A percentile compares a stretch with the other conserved stretches of the same genome.
phyloP scores from a whole-genome alignment of 2,888 invertebrate genomes.

The Eupsilia transversa region DNA sequence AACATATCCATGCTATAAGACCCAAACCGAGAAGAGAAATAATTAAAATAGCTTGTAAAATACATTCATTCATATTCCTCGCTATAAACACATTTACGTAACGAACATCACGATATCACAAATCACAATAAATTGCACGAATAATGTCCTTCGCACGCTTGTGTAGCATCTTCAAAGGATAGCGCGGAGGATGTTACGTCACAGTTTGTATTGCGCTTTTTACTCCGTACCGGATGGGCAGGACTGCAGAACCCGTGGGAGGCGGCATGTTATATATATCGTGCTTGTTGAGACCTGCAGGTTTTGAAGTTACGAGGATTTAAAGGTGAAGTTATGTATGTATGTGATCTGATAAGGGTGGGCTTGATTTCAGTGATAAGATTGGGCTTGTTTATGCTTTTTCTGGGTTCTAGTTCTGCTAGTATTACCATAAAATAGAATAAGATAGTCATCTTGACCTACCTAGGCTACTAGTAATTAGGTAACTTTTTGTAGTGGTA shows the following conservation, averaged over 20 bases:
- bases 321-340: neutral
- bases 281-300: neutral
- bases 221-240: slow-evolving; percentile 56
- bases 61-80: neutral
- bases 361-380: neutral
- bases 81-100: slow-evolving; percentile 16
- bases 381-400: neutral
- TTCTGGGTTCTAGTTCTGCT: neutral
- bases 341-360: slow-evolving; percentile 18
- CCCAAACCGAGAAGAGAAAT: neutral
- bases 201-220: slow-evolving; percentile 58
- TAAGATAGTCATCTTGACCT: neutral
- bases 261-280: slow-evolving; percentile 38
- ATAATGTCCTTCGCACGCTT: slow-evolving; percentile 38
- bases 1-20: too few relatives aligned
- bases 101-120: slow-evolving; percentile 18
- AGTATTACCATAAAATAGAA: neutral
- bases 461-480: neutral
- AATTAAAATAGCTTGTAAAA: neutral
- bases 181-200: slow-evolving; percentile 60
- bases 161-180: slow-evolving; percentile 44
- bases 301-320: neutral
- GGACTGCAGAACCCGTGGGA: slow-evolving; percentile 46
- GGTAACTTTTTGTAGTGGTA: neutral
- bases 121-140: slow-evolving; percentile 38